Percentiles rank a stretch among this genome's conserved stretches.
These are phyloP conservation scores for Catocala sponsa DNA, from an alignment of 2,888 invertebrate genomes.

Conservation along the genomic window DNA sequence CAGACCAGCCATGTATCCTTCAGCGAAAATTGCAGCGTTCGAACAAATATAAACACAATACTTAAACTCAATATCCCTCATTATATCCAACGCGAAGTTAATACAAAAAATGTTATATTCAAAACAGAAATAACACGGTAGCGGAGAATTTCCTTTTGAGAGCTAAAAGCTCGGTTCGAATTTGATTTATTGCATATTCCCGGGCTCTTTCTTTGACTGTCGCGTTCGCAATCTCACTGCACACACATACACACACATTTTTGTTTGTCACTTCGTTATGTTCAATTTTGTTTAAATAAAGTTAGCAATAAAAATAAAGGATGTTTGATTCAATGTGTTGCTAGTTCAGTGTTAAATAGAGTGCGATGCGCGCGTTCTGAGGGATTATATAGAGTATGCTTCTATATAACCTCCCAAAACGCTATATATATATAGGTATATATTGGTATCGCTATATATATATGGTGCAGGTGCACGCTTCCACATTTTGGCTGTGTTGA, in stretches of 20 bases:
- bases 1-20: not conserved
- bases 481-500: too few species aligned
- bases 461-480: too few species aligned
- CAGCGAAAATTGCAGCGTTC: too few species aligned
- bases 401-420: too few species aligned
- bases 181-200: slow-evolving; percentile 60
- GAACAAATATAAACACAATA: too few species aligned
- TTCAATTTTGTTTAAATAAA: not conserved
- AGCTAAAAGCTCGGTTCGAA: slow-evolving; percentile 48
- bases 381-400: too few species aligned
- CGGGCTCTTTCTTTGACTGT: slow-evolving; percentile 49
- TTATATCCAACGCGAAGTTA: slow-evolving; percentile 24
- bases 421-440: too few species aligned
- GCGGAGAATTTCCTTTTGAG: slow-evolving; percentile 44
- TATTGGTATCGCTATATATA: too few species aligned
- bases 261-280: slow-evolving; percentile 51
- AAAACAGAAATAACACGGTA: slow-evolving; percentile 36
- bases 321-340: not conserved
- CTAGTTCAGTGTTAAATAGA: too few species aligned
- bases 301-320: not conserved
- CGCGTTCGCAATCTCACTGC: slow-evolving; percentile 38
- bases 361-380: too few species aligned
- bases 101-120: slow-evolving; percentile 29
- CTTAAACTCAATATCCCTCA: not conserved
- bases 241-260: slow-evolving; percentile 42